Conservation (phyloP, 1,140 invertebrate species). For the Diploscapter pachys region DNA sequence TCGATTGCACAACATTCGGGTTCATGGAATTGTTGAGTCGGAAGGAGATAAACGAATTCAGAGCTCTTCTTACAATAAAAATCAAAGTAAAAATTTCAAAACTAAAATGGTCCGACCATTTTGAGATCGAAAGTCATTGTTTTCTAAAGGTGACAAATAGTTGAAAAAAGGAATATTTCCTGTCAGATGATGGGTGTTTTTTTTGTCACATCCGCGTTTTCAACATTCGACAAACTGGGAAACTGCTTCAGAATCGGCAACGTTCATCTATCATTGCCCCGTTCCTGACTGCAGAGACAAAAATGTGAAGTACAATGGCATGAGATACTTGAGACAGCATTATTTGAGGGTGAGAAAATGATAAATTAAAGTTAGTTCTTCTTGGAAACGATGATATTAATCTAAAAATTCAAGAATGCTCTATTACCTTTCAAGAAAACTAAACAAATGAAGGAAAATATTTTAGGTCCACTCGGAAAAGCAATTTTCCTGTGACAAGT, state of each 20-base stretch:
- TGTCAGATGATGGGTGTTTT: too few species aligned
- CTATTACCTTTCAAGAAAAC: neutral
- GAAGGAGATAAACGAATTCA: too few species aligned
- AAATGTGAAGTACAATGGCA: neutral
- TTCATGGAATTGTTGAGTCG: too few species aligned
- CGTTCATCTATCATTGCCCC: constrained; percentile 8
- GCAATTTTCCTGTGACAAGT: constrained; percentile 1
- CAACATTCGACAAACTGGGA: too few species aligned
- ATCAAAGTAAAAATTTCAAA: neutral
- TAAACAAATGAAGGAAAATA: too few species aligned
- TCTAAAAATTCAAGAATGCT: neutral
- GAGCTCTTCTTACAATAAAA: neutral
- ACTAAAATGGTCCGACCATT: neutral
- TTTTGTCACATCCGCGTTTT: too few species aligned
- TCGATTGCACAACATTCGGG: too few species aligned
- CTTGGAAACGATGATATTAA: neutral
- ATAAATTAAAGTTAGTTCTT: neutral
- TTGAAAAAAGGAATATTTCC: neutral
- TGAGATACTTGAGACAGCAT: constrained; percentile 6
- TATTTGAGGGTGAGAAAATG: neutral
- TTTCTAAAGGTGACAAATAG: neutral
- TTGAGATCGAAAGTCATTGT: neutral
- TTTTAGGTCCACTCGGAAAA: neutral
- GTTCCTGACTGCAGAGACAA: neutral
- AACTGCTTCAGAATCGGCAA: neutral